Evolutionary conservation across 1,140 invertebrate species (phyloP).

Genomic region (Magallana angulata): DNA sequence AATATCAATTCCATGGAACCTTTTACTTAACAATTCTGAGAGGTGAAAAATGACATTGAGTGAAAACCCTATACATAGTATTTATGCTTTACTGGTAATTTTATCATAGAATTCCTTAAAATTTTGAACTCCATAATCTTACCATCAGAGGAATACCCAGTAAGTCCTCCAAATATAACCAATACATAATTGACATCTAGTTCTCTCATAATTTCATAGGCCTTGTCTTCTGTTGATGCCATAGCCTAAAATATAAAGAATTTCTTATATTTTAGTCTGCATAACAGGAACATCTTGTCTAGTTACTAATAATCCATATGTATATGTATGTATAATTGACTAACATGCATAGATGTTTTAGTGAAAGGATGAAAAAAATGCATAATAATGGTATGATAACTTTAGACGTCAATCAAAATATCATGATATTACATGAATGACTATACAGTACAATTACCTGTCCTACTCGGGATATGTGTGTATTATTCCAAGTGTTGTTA

Average conservation of each 20-base stretch:
- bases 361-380: neutral
- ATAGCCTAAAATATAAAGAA: slow-evolving; percentile 85
- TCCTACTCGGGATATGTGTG: slow-evolving; percentile 94
- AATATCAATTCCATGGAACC: too few relatives aligned
- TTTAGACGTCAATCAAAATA: neutral
- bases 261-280: neutral
- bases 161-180: slow-evolving; percentile 98
- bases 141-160: slow-evolving; percentile 99
- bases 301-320: too few relatives aligned
- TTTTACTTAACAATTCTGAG: too few relatives aligned
- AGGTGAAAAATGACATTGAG: too few relatives aligned
- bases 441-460: slow-evolving; percentile 38
- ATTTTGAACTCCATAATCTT: slow-evolving; percentile 67
- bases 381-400: neutral
- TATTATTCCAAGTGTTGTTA: slow-evolving; percentile 99
- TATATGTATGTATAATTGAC: neutral
- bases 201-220: slow-evolving; percentile 98
- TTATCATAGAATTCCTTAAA: too few relatives aligned
- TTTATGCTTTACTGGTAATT: too few relatives aligned
- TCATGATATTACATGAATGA: too few relatives aligned
- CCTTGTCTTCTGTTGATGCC: slow-evolving; percentile 96
- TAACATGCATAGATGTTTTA: neutral
- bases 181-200: slow-evolving; percentile 98
- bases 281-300: too few relatives aligned
- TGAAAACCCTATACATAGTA: too few relatives aligned